Evolutionary conservation across 2,888 invertebrate species (phyloP), one percentile per base, ranked within the genome.

Genomic region (Limnephilus marmoratus): DNA sequence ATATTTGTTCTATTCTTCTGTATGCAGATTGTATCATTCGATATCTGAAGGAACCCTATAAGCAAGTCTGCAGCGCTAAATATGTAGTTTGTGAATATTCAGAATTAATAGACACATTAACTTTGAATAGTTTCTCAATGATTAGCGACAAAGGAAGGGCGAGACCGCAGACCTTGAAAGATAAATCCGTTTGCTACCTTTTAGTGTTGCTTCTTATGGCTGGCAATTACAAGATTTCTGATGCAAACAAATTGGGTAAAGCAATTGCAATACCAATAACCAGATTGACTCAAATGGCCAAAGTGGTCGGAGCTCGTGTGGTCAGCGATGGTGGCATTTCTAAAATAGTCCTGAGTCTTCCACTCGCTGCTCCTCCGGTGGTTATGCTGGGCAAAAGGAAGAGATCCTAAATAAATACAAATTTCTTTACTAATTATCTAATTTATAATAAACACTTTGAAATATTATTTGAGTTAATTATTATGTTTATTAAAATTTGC

Each of bases 11-110:
- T 80, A 34, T 92, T 15, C 81, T 93, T 31, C 81, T 93, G 2
- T 93, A 93, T 90, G 92, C 92, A 31, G 93, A 93, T 85, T 93
- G 93, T 81, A 91, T 93, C 18, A 90, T 93, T 18, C 90, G 89
- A 88, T 93, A 93, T 92, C 83, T 93, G 34, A 90, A 45, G 45
- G 92, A 91, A 7, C 87, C 91, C 11, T 93, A 93, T 89, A 93
- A 92, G 49, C 92, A 85, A 12, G 90, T 92, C 3, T 68, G 87
- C 7, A 85, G 29, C 90, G 5, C 29, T 29, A 90, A 90, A 81
- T 93, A 91, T 91, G 49, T 89, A 29, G 90, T 92, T 37, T 93
- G 93, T 92, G 18, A 85, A 13, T 93, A 93, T 91, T 93, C 93
- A 13, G 92, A 93, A 49, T 53, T 91, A 29, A 88, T 93, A 11